Conservation (phyloP, 2,888 invertebrate species). For the Sycophila texana region DNA sequence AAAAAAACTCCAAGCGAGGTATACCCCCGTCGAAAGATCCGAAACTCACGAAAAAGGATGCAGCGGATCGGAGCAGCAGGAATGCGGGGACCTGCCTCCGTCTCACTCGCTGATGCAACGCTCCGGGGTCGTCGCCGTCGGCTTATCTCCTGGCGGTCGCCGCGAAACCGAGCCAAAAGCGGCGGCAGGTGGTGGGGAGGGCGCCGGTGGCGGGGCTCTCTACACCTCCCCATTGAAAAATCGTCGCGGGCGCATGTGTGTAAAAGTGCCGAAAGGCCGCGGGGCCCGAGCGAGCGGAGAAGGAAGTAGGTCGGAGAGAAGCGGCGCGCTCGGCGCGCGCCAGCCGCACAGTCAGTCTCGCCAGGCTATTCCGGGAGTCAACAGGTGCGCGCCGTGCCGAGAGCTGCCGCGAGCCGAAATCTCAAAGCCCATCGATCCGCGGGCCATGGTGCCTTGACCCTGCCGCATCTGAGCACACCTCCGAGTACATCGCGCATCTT, state of each 20-base stretch:
- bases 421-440: too few relatives aligned
- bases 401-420: neutral
- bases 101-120: too few relatives aligned
- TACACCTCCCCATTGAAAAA: neutral
- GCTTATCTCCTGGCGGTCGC: neutral
- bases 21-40: too few relatives aligned
- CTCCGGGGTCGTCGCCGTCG: neutral
- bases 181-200: too few relatives aligned
- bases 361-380: conserved; percentile 74
- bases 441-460: too few relatives aligned
- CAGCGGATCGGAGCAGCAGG: too few relatives aligned
- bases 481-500: neutral
- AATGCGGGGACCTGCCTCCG: too few relatives aligned
- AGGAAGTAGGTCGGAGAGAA: conserved; percentile 52
- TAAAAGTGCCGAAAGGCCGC: conserved; percentile 2
- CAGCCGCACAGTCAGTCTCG: conserved; percentile 71
- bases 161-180: too few relatives aligned
- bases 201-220: neutral
- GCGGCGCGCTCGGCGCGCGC: conserved; percentile 29
- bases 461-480: too few relatives aligned
- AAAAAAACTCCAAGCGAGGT: too few relatives aligned
- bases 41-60: too few relatives aligned
- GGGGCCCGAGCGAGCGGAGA: conserved; percentile 4
- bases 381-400: conserved; percentile 67
- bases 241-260: neutral